Evolutionary conservation across 2,888 invertebrate genomes (phyloP), one percentile per base, ranked within the genome.

Genomic region (Limnephilus auricula): DNA sequence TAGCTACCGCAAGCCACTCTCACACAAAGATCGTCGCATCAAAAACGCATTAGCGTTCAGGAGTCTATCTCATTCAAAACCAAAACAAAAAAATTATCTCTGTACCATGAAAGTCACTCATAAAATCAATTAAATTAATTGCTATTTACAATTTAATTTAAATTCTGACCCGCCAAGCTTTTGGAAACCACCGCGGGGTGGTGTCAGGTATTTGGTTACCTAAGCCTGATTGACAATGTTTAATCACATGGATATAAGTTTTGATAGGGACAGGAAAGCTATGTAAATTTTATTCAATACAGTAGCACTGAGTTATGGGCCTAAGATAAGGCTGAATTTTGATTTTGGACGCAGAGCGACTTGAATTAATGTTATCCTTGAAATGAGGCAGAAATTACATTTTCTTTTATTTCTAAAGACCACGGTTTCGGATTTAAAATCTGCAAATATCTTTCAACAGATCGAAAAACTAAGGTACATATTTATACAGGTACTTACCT

Each of bases 91-190:
- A 79, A 31, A 50, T 92, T 91, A 92, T 92, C 89, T 84, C 78
- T 32, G 82, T 93, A 92, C 92, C 91, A 91, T 91, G 93, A 92
- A 92, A 93, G 90, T 91, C 93, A 91, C 93, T 93, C 91, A 89
- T 91, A 91, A 91, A 92, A 93, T 92, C 92, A 92, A 91, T 93
- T 93, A 93, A 93, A 88, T 92, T 92, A 90, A 92, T 92, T 82
- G 86, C 80, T 91, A 88, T 92, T 91, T 91, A 91, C 91, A 91
- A 91, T 91, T 92, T 91, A 93, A 89, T 91, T 92, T 92, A 31
- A 89, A 91, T 82, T 37, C 79, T 50, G 32, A 84, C 65, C 89
- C 80, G 40, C 30, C 25, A 40, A 30, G 78, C n/a, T 34, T 30
- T 40, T 78, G 78, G 91, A 82, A 86, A 90, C 83, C 85, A 80